These are phyloP conservation scores for Amblyjoppa fuscipennis DNA, from an alignment of 2,888 invertebrate species.

Conservation along the genomic window DNA sequence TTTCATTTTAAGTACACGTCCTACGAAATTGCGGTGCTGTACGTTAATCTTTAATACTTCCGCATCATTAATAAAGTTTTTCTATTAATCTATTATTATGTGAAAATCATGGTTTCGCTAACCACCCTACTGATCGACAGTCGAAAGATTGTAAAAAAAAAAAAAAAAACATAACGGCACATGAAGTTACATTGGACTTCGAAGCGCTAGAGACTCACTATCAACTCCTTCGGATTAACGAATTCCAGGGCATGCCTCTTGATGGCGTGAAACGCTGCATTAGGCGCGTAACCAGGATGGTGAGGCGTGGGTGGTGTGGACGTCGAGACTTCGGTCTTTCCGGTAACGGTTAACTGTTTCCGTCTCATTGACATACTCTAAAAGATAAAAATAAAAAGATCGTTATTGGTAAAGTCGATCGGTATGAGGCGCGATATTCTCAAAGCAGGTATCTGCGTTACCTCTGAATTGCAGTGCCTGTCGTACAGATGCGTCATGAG, in stretches of 20 bases:
- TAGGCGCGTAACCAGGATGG: constrained; percentile 96
- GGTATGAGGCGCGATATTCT: neutral
- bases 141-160: constrained; percentile 22
- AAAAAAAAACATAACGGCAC: constrained; percentile 14
- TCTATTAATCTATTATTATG: neutral
- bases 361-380: constrained; percentile 82
- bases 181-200: constrained; percentile 1
- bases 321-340: constrained; percentile 83
- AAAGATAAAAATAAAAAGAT: constrained; percentile 26
- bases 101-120: too few relatives aligned
- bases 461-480: constrained; percentile 95
- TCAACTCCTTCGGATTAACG: constrained; percentile 95
- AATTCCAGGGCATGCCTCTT: constrained; percentile 97
- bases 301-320: constrained; percentile 87
- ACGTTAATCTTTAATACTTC: too few relatives aligned
- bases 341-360: constrained; percentile 81
- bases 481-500: constrained; percentile 98
- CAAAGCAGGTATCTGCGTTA: constrained; percentile 80
- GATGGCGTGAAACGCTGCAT: constrained; percentile 98
- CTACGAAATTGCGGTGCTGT: too few relatives aligned
- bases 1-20: too few relatives aligned
- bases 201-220: constrained; percentile 87
- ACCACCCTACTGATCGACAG: constrained; percentile 8
- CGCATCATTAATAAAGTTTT: neutral
- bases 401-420: neutral